Conservation (phyloP, 2,797 vertebrate genomes). For the Mionectes olivaceus region DNA sequence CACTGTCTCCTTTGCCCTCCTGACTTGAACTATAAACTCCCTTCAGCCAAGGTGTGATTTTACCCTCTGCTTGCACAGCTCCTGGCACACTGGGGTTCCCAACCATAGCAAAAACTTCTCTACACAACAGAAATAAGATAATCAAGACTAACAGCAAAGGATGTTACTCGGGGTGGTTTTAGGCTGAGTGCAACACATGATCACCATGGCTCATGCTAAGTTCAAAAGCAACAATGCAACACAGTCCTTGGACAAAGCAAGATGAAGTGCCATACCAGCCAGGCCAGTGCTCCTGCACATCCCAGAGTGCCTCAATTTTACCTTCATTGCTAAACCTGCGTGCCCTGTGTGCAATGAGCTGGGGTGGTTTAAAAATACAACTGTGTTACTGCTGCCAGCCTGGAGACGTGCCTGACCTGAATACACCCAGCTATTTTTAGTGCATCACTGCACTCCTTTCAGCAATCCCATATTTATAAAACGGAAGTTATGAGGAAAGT, state of each 20-base stretch:
- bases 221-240: neutral
- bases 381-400: neutral
- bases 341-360: neutral
- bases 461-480: neutral
- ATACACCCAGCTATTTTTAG: conserved; percentile 12
- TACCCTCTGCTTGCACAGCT: neutral
- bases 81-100: neutral
- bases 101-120: neutral
- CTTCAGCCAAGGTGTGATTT: neutral
- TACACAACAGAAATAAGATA: neutral
- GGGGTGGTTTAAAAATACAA: neutral
- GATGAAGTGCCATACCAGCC: neutral
- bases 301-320: neutral
- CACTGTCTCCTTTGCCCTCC: neutral
- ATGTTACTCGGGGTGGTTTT: neutral
- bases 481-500: conserved; percentile 33
- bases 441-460: neutral
- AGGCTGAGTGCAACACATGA: neutral
- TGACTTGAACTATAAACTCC: neutral
- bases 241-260: accelerated
- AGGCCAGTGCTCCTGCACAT: neutral
- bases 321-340: accelerated
- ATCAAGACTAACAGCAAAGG: neutral
- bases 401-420: conserved; percentile 41
- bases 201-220: accelerated